Conservation (phyloP, 53 echinoderm and acorn worm species). For the Antedon mediterranea region DNA sequence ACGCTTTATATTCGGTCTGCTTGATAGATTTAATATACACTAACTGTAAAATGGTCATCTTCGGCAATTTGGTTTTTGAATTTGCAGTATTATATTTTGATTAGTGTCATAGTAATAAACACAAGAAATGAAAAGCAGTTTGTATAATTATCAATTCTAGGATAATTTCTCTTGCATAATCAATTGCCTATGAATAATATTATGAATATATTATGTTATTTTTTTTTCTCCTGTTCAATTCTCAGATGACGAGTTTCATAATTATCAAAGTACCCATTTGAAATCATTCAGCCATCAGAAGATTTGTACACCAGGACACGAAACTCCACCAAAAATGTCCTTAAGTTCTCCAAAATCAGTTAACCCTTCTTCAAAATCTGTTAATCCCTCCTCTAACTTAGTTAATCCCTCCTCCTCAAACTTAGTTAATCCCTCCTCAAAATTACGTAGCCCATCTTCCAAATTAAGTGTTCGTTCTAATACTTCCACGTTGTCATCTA, state of each 20-base stretch:
- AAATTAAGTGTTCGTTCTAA: not conserved
- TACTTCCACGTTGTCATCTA: not conserved
- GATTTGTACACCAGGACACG: not conserved
- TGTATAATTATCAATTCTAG: too few relatives aligned
- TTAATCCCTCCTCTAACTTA: not conserved
- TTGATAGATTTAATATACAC: too few relatives aligned
- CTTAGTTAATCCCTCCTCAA: not conserved
- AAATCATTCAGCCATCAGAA: not conserved
- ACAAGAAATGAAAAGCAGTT: too few relatives aligned
- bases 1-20: too few relatives aligned
- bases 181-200: too few relatives aligned
- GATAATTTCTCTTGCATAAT: too few relatives aligned
- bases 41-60: too few relatives aligned
- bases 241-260: not conserved
- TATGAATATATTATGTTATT: not conserved
- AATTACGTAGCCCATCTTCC: not conserved
- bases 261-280: not conserved
- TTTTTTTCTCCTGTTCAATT: not conserved
- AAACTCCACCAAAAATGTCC: not conserved
- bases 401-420: not conserved
- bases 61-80: too few relatives aligned
- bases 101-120: too few relatives aligned
- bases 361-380: not conserved
- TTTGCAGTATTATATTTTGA: too few relatives aligned
- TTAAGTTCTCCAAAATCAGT: not conserved